Base-by-base conservation (phyloP, 1,140 invertebrate species). In the Druon quercuslanigerum region DNA sequence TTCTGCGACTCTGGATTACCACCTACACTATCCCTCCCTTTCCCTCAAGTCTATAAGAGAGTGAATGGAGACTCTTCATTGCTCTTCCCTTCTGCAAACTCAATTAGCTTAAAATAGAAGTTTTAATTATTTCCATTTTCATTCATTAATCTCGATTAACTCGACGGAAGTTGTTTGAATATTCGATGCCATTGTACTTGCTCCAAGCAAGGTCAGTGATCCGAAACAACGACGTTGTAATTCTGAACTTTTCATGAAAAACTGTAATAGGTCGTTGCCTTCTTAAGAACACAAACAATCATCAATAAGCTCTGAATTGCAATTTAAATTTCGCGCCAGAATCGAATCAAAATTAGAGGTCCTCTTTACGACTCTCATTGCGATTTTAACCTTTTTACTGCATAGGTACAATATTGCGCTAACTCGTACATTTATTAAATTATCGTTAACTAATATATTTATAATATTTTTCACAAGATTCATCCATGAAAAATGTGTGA, bases 171-270 rank as follows among this genome's bases (percentile, higher is more conserved):
- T 82, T 79, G 81, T 86, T 87, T 86, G 83, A 87, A 87, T 89
- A 88, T 88, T 87, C 86, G 86, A 88, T 86, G 84, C 84, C 85
- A 87, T 89, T 89, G 86, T 87, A 80, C 77, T 82, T 81, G 79
- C 79, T 72, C 75, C 79, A 84, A 73, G 83, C 85, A 87, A 89
- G 88, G 87, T 87, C 87, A 87, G 82, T 87, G 85, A 86, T 87
- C 86, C 83, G 80, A 56, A 73, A 73, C 73, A 74, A 70, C 60
- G 70, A 75, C 78, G 79, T 54, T 73, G 79, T 81, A 82, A 77
- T 81, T 83, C 78, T 75, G 70, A 80, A 20, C 71, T 86, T 87
- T 87, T 86, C 77, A 75, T 80, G 79, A 83, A 84, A 87, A 88
- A 86, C 83, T 83, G 83, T 86, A 86, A 85, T 80, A 81, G 82